Percentiles rank a stretch among this genome's conserved stretches.
phyloP scores from a whole-genome alignment of 1,140 invertebrate species.

The Rhyzopertha dominica region DNA sequence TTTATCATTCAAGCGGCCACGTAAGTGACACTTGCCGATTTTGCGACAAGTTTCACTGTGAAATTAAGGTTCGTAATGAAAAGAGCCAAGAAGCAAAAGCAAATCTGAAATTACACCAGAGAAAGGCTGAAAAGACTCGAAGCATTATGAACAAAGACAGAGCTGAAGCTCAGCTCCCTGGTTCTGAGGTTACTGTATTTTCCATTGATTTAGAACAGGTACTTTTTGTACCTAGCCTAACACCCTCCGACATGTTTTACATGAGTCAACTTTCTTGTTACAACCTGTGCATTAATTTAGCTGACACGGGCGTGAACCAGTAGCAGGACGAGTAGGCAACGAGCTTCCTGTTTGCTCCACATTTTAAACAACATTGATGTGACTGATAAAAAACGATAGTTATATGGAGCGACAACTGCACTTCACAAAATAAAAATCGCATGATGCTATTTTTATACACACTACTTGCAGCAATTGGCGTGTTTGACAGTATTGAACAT shows the following conservation, averaged over 20 bases:
- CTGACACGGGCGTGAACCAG: slow-evolving; percentile 15
- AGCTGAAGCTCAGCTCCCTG: slow-evolving; percentile 3
- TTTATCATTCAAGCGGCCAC: slow-evolving; percentile 10
- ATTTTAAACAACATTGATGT: not conserved
- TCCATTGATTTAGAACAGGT: slow-evolving; percentile 17
- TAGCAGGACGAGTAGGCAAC: slow-evolving; percentile 14
- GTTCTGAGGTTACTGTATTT: not conserved
- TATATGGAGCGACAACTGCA: slow-evolving; percentile 2
- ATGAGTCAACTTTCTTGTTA: slow-evolving; percentile 17
- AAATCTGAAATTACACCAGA: slow-evolving; percentile 8
- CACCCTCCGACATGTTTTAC: slow-evolving; percentile 17
- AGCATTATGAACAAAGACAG: slow-evolving; percentile 5
- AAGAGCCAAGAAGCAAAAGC: slow-evolving; percentile 8
- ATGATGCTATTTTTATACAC: not conserved
- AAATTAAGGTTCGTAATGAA: slow-evolving; percentile 10
- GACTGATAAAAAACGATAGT: not conserved
- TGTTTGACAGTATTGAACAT: slow-evolving; percentile 4
- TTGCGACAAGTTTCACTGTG: slow-evolving; percentile 10
- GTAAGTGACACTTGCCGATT: slow-evolving; percentile 13
- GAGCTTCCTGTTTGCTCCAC: slow-evolving; percentile 14
- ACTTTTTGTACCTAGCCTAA: slow-evolving; percentile 16
- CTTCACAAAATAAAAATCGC: slow-evolving; percentile 1
- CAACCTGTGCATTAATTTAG: slow-evolving; percentile 15
- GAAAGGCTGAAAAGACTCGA: slow-evolving; percentile 9
- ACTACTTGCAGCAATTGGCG: not conserved